Base-by-base conservation (phyloP, 2,797 vertebrate genomes). In the Phaenicophaeus curvirostris region DNA sequence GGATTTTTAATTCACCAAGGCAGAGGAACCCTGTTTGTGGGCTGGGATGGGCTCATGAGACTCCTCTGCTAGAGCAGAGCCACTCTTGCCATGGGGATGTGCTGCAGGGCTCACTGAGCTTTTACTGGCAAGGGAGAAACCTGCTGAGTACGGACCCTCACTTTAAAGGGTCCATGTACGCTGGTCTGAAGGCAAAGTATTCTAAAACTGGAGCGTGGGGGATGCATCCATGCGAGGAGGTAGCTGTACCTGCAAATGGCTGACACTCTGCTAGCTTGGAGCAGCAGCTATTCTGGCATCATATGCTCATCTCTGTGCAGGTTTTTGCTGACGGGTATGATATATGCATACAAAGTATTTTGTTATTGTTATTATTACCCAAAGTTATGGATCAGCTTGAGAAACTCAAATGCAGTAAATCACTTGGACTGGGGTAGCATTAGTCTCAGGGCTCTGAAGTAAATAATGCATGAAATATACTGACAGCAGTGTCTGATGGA, bases 321-420 rank as follows among this genome's bases (percentile, higher is more conserved):
- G 14, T 83, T 96, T 93, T 91, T 94, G 88, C 93, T 96, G 95
- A 91, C 28, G 44, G 78, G 39, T 59, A 74, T 92, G 90, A 94
- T 94, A 90, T 87, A 93, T 95, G 89, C 84, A 95, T 90, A 62
- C 73, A 81, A 95, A 96, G 90, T 95, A 91, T 93, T 93, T 85
- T 92, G 74, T 93, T 95, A 95, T 95, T 93, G 93, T 96, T 96
- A 91, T 95, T 95, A 96, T 93, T 95, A 89, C 89, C 84, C 91
- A 85, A 95, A 97, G 92, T 96, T 96, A 95, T 94, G 95, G 94
- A 96, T 96, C 95, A 93, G 93, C 92, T 90, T 89, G 85, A 96
- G 93, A 96, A 95, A 94, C 78, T 91, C 79, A 91, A 90, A 95
- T 92, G 95, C 85, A 89, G 85, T 96, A 94, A 93, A 96, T 95